phyloP scores from a whole-genome alignment of 2,888 invertebrate genomes.

The Troides oblongomaculatus region DNA sequence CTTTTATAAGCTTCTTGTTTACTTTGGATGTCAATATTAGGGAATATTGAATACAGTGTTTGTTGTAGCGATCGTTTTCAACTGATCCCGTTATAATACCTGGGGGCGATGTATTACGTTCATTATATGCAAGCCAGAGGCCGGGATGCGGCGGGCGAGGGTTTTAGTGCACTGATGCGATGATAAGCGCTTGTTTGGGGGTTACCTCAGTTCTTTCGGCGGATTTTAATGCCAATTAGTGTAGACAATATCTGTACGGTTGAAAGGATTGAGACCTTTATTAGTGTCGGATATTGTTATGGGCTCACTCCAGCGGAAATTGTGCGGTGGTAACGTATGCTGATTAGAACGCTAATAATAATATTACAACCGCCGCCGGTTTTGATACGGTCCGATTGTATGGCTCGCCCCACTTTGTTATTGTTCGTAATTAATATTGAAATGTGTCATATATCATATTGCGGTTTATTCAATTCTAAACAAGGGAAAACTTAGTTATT shows the following conservation, averaged over 20 bases:
- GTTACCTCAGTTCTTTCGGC: slow-evolving; percentile 68
- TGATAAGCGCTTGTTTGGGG: slow-evolving; percentile 73
- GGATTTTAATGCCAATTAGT: slow-evolving; percentile 76
- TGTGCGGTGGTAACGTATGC: slow-evolving; percentile 37
- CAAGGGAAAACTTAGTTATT: neutral
- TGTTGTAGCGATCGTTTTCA: slow-evolving; percentile 17
- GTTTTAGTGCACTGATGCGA: slow-evolving; percentile 61
- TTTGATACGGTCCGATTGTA: slow-evolving; percentile 32
- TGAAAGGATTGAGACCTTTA: slow-evolving; percentile 73
- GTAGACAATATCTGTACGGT: slow-evolving; percentile 65
- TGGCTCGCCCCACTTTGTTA: slow-evolving; percentile 21
- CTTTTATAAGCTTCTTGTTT: neutral
- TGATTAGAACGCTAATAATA: slow-evolving; percentile 37
- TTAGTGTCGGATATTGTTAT: slow-evolving; percentile 76
- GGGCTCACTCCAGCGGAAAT: slow-evolving; percentile 59
- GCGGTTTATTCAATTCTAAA: slow-evolving; percentile 9
- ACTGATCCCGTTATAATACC: slow-evolving; percentile 51
- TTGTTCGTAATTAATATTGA: slow-evolving; percentile 32
- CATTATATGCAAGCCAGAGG: slow-evolving; percentile 54
- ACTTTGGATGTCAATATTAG: neutral
- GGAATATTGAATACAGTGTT: neutral
- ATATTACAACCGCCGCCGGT: slow-evolving; percentile 34
- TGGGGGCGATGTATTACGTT: slow-evolving; percentile 65
- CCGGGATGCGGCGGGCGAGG: slow-evolving; percentile 37
- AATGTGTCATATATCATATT: slow-evolving; percentile 16